phyloP scores from a whole-genome alignment of 2,888 invertebrate species.

The Apantesis nais region DNA sequence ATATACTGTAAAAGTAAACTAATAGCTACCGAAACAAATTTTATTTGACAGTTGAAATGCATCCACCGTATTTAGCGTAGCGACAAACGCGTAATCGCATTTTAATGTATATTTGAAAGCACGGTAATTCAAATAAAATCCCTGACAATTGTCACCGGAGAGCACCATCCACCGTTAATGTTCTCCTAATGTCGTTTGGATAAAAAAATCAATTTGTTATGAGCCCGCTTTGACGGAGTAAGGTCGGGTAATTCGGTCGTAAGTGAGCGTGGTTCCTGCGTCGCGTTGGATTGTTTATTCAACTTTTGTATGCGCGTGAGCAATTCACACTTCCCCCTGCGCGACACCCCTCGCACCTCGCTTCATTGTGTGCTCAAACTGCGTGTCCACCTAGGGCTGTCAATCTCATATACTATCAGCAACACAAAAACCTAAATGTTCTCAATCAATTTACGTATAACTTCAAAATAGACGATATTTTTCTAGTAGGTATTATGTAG shows the following conservation, averaged over 20 bases:
- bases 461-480: background rate
- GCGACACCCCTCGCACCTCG: constrained; percentile 47
- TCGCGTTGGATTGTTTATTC: constrained; percentile 59
- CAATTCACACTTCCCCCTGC: constrained; percentile 65
- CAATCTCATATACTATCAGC: constrained; percentile 21
- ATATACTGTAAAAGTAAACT: background rate
- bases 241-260: constrained; percentile 66
- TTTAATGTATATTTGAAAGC: constrained; percentile 53
- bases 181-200: constrained; percentile 51
- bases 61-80: constrained; percentile 36
- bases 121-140: constrained; percentile 52
- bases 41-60: constrained; percentile 43
- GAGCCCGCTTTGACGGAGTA: constrained; percentile 50
- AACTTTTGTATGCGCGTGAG: constrained; percentile 62
- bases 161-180: constrained; percentile 42
- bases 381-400: constrained; percentile 55
- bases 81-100: constrained; percentile 46
- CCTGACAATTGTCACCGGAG: constrained; percentile 46
- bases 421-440: background rate
- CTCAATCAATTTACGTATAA: background rate
- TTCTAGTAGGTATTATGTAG: background rate
- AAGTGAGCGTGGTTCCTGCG: constrained; percentile 79
- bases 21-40: constrained; percentile 33
- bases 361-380: constrained; percentile 62
- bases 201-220: constrained; percentile 75